phyloP scores from a whole-genome alignment of 2,888 invertebrate species.

The Belgica antarctica region DNA sequence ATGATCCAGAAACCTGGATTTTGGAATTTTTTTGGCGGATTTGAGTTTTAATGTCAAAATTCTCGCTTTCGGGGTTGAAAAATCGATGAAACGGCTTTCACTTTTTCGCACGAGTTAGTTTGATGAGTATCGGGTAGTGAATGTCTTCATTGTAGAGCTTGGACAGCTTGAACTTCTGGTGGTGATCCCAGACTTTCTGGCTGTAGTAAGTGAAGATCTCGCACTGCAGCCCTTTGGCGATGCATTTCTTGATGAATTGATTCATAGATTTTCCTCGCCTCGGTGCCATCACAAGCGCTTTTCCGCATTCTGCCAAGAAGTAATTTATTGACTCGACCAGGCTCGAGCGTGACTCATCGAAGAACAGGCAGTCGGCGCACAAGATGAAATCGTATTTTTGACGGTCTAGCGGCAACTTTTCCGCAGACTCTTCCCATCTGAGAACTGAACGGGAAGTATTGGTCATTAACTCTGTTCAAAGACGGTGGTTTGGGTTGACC shows the following conservation, averaged over 20 bases:
- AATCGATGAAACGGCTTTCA: background rate
- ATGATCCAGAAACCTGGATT: conserved; percentile 14
- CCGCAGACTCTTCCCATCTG: conserved; percentile 58
- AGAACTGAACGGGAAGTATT: conserved; percentile 53
- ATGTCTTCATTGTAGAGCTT: conserved; percentile 67
- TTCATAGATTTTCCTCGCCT: conserved; percentile 69
- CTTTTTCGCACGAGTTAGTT: conserved; percentile 55
- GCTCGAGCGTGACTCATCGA: conserved; percentile 68
- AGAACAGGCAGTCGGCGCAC: conserved; percentile 77
- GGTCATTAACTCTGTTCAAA: too few relatives aligned
- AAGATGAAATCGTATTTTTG: conserved; percentile 68
- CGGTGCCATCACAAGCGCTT: conserved; percentile 75
- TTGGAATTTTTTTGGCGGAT: background rate
- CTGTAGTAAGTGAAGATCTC: conserved; percentile 63
- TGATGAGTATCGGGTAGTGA: conserved; percentile 69
- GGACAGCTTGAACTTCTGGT: conserved; percentile 59
- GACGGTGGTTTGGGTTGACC: too few relatives aligned
- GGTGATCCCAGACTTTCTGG: conserved; percentile 66
- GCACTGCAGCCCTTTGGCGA: conserved; percentile 60
- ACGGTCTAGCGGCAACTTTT: conserved; percentile 51
- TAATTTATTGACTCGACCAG: conserved; percentile 67
- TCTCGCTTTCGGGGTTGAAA: background rate
- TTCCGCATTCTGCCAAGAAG: conserved; percentile 61
- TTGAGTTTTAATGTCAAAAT: conserved; percentile 5
- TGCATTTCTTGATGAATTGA: conserved; percentile 64